A percentile compares a stretch with the other conserved stretches of the same genome.
Evolutionary conservation across 1,140 invertebrate species (phyloP).

Genomic region (Trichonephila clavata): DNA sequence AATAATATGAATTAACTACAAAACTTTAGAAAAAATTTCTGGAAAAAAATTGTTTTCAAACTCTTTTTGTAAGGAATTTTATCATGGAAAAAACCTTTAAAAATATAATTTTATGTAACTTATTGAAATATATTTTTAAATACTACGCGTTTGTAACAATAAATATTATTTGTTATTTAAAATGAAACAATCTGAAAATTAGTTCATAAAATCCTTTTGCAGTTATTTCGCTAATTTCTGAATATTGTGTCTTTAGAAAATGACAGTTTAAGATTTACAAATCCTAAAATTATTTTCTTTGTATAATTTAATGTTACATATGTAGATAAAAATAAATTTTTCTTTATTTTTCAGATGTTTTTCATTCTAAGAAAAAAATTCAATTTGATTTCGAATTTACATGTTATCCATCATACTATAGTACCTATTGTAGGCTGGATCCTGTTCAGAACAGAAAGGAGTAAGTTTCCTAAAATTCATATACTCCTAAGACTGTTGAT

Average conservation of each 20-base stretch:
- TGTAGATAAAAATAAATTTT: background rate
- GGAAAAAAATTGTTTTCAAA: too few species aligned
- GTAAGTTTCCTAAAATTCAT: conserved; percentile 88
- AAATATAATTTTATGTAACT: too few species aligned
- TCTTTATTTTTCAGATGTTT: conserved; percentile 86
- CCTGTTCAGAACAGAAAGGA: conserved; percentile 96
- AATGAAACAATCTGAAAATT: background rate
- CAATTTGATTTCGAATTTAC: conserved; percentile 92
- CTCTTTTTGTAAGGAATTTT: too few species aligned
- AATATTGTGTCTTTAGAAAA: too few species aligned
- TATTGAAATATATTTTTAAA: too few species aligned
- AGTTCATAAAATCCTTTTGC: background rate
- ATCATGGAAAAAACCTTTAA: too few species aligned
- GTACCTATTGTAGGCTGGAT: conserved; percentile 98
- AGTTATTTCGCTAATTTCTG: too few species aligned
- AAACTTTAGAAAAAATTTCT: too few species aligned
- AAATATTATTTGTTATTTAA: too few species aligned
- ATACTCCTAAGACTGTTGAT: too few species aligned
- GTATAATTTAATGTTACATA: background rate
- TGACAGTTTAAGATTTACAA: background rate
- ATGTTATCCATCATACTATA: conserved; percentile 95
- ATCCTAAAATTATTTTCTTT: background rate
- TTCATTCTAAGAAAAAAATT: conserved; percentile 94
- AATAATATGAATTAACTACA: too few species aligned
- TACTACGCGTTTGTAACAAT: too few species aligned